A percentile compares a stretch with the other conserved stretches of the same genome.
phyloP scores from a whole-genome alignment of 53 echinoderm and acorn worm species.

The Mesocentrotus franciscanus region DNA sequence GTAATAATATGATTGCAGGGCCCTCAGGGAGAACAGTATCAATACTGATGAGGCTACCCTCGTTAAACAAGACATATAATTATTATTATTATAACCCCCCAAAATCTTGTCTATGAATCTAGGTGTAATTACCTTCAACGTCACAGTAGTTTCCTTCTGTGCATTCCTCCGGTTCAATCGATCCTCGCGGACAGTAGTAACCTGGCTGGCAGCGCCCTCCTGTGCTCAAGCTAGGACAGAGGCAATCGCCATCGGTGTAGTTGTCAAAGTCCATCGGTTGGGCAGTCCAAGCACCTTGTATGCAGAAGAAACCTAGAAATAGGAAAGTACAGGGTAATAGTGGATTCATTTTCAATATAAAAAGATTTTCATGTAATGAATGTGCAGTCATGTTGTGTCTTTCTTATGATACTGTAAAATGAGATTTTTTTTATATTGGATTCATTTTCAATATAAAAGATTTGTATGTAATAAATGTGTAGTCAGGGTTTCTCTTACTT shows the following conservation, averaged over 20 bases:
- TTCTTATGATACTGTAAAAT: background rate
- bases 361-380: background rate
- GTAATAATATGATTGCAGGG: no score
- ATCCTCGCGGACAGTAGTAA: constrained; percentile 92
- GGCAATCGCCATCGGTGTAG: constrained; percentile 95
- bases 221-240: constrained; percentile 84
- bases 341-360: background rate
- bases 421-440: no score
- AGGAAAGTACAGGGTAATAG: background rate
- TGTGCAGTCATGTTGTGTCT: background rate
- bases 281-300: constrained; percentile 87
- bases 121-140: constrained; percentile 58
- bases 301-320: constrained; percentile 91
- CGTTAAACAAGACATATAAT: no score
- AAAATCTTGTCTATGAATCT: background rate
- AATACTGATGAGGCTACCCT: no score
- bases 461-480: no score
- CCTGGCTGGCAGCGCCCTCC: constrained; percentile 98
- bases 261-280: constrained; percentile 91
- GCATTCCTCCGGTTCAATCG: constrained; percentile 84
- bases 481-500: no score
- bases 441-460: no score
- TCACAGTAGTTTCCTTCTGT: constrained; percentile 94
- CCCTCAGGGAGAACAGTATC: no score
- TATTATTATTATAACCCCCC: no score